These are phyloP conservation scores for Wiebesia pumilae DNA, from an alignment of 1,140 invertebrate genomes.

Conservation along the genomic window DNA sequence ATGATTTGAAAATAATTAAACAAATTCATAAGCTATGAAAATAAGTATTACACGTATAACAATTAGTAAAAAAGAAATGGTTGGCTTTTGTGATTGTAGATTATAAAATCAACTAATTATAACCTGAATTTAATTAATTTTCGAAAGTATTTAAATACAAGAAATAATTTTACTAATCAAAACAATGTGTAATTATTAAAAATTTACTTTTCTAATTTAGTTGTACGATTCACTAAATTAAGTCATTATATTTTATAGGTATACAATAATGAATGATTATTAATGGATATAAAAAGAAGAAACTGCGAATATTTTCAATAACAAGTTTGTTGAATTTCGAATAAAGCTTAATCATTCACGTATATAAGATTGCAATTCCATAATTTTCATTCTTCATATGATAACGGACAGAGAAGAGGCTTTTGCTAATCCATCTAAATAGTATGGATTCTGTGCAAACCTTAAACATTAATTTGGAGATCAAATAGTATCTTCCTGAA, in stretches of 20 bases:
- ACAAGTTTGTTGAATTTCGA: background rate
- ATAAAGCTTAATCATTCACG: background rate
- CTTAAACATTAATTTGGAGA: constrained; percentile 16
- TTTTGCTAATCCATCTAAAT: background rate
- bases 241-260: no score
- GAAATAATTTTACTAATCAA: background rate
- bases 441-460: constrained; percentile 14
- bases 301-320: background rate
- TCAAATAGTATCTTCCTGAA: background rate
- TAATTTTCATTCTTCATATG: background rate
- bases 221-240: no score
- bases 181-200: no score
- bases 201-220: no score
- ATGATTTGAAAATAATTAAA: background rate
- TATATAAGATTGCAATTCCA: background rate
- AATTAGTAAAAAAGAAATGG: background rate
- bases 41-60: background rate
- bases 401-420: background rate
- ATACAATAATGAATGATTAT: background rate
- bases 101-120: background rate
- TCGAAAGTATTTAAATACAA: background rate
- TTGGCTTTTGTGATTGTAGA: background rate
- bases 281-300: background rate
- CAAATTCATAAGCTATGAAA: background rate
- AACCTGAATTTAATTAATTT: background rate